Conservation (phyloP, 2,888 invertebrate species). For the Pandemis corylana region DNA sequence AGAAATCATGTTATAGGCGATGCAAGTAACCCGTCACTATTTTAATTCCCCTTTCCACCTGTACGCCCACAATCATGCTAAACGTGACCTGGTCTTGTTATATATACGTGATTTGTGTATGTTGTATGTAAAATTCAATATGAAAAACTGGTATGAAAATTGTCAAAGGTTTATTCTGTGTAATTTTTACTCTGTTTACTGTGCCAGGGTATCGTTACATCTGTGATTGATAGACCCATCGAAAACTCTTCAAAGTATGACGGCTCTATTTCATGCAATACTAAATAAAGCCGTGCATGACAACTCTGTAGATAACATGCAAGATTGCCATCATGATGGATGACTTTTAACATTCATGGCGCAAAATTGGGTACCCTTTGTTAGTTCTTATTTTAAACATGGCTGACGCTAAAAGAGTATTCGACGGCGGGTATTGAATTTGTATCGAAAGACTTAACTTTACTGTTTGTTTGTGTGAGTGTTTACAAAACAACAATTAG, state of each 20-base stretch:
- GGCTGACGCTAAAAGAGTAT: constrained; percentile 15
- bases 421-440: not conserved
- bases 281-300: constrained; percentile 68
- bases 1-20: too few species aligned
- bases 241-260: constrained; percentile 59
- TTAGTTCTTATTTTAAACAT: constrained; percentile 25
- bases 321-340: constrained; percentile 54
- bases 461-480: not conserved
- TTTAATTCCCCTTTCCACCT: too few species aligned
- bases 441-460: not conserved
- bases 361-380: constrained; percentile 39
- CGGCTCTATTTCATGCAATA: constrained; percentile 75
- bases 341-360: constrained; percentile 41
- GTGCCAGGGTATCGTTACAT: constrained; percentile 41
- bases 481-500: too few species aligned
- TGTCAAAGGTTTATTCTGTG: too few species aligned
- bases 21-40: too few species aligned
- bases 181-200: constrained; percentile 28
- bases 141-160: too few species aligned
- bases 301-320: constrained; percentile 47
- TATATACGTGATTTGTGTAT: too few species aligned
- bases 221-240: constrained; percentile 75
- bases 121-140: too few species aligned
- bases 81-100: too few species aligned
- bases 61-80: too few species aligned